Conservation (phyloP, 2,888 invertebrate genomes). For the Hirtodrosophila duncani region DNA sequence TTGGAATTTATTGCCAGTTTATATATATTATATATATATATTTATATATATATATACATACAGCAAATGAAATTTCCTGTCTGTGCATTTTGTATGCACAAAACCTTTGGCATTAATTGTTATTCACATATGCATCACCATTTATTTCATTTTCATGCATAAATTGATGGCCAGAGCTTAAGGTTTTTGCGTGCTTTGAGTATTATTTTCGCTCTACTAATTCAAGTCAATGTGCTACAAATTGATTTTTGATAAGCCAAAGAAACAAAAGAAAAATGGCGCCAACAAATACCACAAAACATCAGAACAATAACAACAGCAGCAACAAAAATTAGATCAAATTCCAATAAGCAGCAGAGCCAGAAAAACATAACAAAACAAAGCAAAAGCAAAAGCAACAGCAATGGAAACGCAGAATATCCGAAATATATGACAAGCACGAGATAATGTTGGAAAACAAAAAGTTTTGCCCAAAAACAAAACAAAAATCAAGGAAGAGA, state of each 20-base stretch:
- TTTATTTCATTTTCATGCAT: slow-evolving; percentile 51
- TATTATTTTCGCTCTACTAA: slow-evolving; percentile 16
- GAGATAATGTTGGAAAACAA: slow-evolving; percentile 33
- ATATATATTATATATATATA: neutral
- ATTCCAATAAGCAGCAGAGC: slow-evolving; percentile 29
- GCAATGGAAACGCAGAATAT: neutral
- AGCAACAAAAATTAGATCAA: slow-evolving; percentile 29
- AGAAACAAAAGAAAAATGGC: slow-evolving; percentile 4
- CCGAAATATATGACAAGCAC: slow-evolving; percentile 36
- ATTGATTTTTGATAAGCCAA: slow-evolving; percentile 49
- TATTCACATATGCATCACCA: slow-evolving; percentile 10
- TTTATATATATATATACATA: slow-evolving; percentile 27
- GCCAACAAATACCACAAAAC: neutral
- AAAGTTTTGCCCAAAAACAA: slow-evolving; percentile 4
- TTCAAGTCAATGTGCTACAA: slow-evolving; percentile 34
- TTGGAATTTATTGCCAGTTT: too few relatives aligned
- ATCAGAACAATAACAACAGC: slow-evolving; percentile 1
- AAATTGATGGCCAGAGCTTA: slow-evolving; percentile 29
- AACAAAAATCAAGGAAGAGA: neutral
- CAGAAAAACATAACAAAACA: slow-evolving; percentile 5
- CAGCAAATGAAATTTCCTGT: slow-evolving; percentile 67
- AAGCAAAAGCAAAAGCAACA: neutral
- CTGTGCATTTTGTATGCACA: slow-evolving; percentile 20
- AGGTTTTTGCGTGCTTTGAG: neutral
- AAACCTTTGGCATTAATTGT: slow-evolving; percentile 37